Percentiles rank a stretch among this genome's conserved stretches.
Conservation (phyloP, 1,140 invertebrate species). For the Oryctes rhinoceros region DNA sequence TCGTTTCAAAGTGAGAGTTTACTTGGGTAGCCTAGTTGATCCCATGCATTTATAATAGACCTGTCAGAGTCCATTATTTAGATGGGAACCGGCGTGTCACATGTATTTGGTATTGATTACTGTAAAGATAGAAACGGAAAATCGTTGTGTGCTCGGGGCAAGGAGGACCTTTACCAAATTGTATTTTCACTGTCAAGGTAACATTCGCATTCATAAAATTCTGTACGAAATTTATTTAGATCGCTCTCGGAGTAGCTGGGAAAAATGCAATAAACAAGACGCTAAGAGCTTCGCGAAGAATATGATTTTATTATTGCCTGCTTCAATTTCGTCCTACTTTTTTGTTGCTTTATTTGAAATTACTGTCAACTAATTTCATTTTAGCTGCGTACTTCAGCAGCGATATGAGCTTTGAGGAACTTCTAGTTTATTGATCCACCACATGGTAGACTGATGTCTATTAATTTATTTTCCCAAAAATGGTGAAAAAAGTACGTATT, state of each 20-base stretch:
- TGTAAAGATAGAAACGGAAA: constrained; percentile 38
- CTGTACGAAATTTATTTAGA: constrained; percentile 5
- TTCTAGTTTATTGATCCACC: too few relatives aligned
- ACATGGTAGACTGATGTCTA: too few relatives aligned
- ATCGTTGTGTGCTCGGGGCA: not conserved
- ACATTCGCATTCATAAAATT: constrained; percentile 5
- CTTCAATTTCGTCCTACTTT: not conserved
- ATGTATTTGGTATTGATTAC: constrained; percentile 42
- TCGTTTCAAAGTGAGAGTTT: constrained; percentile 15
- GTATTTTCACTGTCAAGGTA: constrained; percentile 12
- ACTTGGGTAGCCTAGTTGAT: constrained; percentile 19
- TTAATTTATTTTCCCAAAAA: too few relatives aligned
- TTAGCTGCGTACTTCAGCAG: not conserved
- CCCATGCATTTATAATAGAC: constrained; percentile 51
- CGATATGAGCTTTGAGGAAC: not conserved
- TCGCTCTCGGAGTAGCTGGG: not conserved
- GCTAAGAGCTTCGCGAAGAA: not conserved
- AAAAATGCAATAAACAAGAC: constrained; percentile 12
- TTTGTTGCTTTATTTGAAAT: not conserved
- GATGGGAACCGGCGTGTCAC: constrained; percentile 15
- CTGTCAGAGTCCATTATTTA: constrained; percentile 43
- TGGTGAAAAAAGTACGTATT: too few relatives aligned
- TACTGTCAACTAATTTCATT: not conserved
- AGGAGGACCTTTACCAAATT: not conserved
- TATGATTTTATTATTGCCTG: not conserved